Percentiles rank a stretch among this genome's conserved stretches.
Evolutionary conservation across 2,888 invertebrate genomes (phyloP).

Genomic region (Ligdia adustata): DNA sequence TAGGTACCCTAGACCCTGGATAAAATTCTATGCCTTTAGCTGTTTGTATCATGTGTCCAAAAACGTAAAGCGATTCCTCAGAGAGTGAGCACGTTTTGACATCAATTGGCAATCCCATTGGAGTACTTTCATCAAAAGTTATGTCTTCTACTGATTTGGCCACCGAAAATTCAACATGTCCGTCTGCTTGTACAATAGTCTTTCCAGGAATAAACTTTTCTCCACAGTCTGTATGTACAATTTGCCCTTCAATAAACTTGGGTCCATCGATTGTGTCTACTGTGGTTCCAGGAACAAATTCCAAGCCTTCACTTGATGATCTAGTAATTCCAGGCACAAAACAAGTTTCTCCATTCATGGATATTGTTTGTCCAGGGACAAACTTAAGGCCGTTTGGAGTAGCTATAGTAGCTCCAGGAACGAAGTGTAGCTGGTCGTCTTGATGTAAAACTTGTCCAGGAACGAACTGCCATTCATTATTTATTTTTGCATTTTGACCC

Average conservation of each 20-base stretch:
- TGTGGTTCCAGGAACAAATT: constrained; percentile 85
- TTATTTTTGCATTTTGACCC: constrained; percentile 84
- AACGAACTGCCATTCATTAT: constrained; percentile 85
- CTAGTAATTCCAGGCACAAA: constrained; percentile 86
- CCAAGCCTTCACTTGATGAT: constrained; percentile 65
- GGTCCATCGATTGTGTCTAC: constrained; percentile 86
- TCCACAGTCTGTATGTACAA: constrained; percentile 83
- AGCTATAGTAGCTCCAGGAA: constrained; percentile 86
- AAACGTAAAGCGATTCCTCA: constrained; percentile 81
- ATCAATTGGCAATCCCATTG: constrained; percentile 84
- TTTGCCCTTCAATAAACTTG: constrained; percentile 87
- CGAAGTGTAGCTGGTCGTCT: constrained; percentile 82
- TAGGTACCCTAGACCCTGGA: constrained; percentile 81
- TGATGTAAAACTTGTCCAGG: constrained; percentile 86
- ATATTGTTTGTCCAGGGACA: constrained; percentile 86
- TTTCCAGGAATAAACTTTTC: constrained; percentile 86
- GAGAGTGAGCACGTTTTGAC: constrained; percentile 80
- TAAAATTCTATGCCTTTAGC: constrained; percentile 86
- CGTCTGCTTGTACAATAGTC: constrained; percentile 75
- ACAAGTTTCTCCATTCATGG: constrained; percentile 74
- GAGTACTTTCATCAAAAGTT: constrained; percentile 79
- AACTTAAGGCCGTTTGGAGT: constrained; percentile 86
- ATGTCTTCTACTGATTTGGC: constrained; percentile 84
- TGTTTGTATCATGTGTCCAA: constrained; percentile 87
- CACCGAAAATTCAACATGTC: constrained; percentile 83